Evolutionary conservation across 1,140 invertebrate genomes (phyloP), one percentile per base, ranked within the genome.

Genomic region (Dolichoris vasculosae): DNA sequence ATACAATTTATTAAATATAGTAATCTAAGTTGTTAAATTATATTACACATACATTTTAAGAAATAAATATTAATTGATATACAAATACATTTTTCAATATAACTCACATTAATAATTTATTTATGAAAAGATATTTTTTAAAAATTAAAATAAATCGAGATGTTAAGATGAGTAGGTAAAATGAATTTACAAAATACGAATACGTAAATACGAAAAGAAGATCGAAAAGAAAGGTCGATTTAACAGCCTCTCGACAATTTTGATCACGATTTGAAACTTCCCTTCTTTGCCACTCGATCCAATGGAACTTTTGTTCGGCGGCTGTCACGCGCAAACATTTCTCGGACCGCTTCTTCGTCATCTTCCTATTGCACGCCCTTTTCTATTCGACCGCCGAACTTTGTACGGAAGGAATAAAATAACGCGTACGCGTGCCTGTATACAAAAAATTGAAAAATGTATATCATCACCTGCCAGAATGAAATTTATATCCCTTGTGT

Each of bases 401-500:
- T 69, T 38, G 20, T 69, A 13, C 20, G 67, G 30, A 69, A 6
- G 17, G 35, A 69, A 79, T 30, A 32, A 64, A 64, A n/a, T n/a
- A 63, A 46, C 38, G 59, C 78, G 40, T 17, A n/a, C 26, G 23
- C n/a, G 46, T n/a, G 26, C 40, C 35, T 76, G 35, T 40, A 48
- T 73, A 69, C 15, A 69, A 15, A 69, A 17, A 9, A 2, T 11
- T n/a, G 1, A 73, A 11, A n/a, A 73, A 43, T 43, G 59, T 59
- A 51, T 43, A 73, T 76, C 11, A 32, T 64, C 73, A 51, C 23
- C 32, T 32, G 71, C 69, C 64, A 48, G 43, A 43, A 43, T 9
- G 8, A 73, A 73, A 73, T 43, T 73, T 73, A 73, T 73, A 82
- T 82, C 81, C 69, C 48, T 75, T 75, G 46, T 48, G 32, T 82